Conservation (phyloP, 1,140 invertebrate species). For the Drosophila ananassae region DNA sequence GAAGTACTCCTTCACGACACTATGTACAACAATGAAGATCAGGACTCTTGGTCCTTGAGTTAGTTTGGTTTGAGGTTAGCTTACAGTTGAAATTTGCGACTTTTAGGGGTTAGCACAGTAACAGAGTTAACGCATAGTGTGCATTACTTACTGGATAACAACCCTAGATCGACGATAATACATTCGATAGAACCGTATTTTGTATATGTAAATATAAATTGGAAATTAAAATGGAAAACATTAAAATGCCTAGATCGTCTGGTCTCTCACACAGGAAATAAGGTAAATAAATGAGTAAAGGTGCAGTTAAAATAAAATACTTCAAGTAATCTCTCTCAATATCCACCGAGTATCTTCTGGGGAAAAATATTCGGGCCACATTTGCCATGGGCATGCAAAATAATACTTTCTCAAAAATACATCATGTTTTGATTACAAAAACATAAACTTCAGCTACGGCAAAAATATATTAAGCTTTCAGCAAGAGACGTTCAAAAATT, state of each 20-base stretch:
- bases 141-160: constrained; percentile 92
- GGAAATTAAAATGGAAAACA: constrained; percentile 65
- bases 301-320: constrained; percentile 70
- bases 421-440: constrained; percentile 29
- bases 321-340: constrained; percentile 38
- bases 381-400: constrained; percentile 59
- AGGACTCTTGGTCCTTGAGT: constrained; percentile 35
- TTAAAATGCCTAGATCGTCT: constrained; percentile 46
- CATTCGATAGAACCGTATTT: constrained; percentile 42
- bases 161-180: constrained; percentile 85
- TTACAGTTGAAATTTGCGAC: constrained; percentile 37
- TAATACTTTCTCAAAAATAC: constrained; percentile 32
- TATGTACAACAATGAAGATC: constrained; percentile 19
- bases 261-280: constrained; percentile 22
- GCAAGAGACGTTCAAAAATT: constrained; percentile 74
- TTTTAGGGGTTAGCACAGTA: constrained; percentile 68
- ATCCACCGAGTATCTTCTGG: constrained; percentile 12
- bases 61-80: constrained; percentile 63
- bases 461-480: constrained; percentile 25
- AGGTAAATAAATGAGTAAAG: constrained; percentile 37
- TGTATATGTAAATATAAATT: constrained; percentile 69
- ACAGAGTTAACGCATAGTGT: constrained; percentile 40
- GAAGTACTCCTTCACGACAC: constrained; percentile 7
- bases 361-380: constrained; percentile 25
- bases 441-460: constrained; percentile 28